These are phyloP conservation scores for Drosophila peninsularis DNA, from an alignment of 2,888 invertebrate species.

Conservation along the genomic window DNA sequence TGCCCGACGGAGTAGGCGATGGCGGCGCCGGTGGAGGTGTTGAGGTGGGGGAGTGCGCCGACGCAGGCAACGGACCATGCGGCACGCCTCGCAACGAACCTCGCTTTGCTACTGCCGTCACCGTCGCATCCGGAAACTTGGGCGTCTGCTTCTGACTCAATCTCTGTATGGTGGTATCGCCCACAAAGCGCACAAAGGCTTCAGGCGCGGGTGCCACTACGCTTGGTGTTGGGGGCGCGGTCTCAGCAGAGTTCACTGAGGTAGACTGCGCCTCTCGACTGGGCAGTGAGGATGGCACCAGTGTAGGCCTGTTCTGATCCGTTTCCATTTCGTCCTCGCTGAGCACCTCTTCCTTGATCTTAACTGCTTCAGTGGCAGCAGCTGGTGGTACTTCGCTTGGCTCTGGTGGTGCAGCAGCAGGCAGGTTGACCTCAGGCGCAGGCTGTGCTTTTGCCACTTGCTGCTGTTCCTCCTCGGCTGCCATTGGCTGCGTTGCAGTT, in stretches of 20 bases:
- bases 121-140: constrained; percentile 12
- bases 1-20: constrained; percentile 6
- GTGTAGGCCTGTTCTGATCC: constrained; percentile 24
- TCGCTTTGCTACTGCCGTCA: constrained; percentile 56
- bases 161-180: constrained; percentile 82
- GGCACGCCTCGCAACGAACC: constrained; percentile 59
- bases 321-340: constrained; percentile 78
- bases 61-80: constrained; percentile 70
- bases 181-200: constrained; percentile 70
- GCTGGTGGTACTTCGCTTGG: not conserved
- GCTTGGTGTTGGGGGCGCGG: not conserved
- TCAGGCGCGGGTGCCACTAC: not conserved
- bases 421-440: constrained; percentile 1
- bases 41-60: constrained; percentile 44
- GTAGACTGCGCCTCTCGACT: constrained; percentile 8
- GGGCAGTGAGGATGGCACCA: constrained; percentile 35
- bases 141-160: constrained; percentile 56
- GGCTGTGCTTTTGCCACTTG: constrained; percentile 6
- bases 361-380: constrained; percentile 12
- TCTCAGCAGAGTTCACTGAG: not conserved
- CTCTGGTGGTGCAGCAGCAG: not conserved
- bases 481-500: constrained; percentile 1
- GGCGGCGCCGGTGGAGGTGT: constrained; percentile 29
- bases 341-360: constrained; percentile 75
- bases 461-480: constrained; percentile 51